phyloP scores from a whole-genome alignment of 2,888 invertebrate genomes.

The Xestia rhomboidea region DNA sequence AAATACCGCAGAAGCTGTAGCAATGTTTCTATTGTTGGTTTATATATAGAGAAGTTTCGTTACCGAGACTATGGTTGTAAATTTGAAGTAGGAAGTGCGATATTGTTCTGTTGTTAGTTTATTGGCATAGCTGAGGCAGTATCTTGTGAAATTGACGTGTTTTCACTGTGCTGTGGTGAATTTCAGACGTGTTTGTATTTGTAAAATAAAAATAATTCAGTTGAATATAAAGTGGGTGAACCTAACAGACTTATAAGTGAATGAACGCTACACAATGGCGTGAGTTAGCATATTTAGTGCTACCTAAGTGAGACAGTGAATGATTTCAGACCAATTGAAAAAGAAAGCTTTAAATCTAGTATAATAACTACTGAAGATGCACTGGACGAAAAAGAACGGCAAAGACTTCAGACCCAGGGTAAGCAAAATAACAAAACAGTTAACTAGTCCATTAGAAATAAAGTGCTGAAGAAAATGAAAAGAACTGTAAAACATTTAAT shows the following conservation, averaged over 20 bases:
- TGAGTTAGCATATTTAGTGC: conserved; percentile 4
- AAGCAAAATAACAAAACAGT: conserved; percentile 36
- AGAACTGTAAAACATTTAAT: conserved; percentile 32
- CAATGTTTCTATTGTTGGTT: conserved; percentile 64
- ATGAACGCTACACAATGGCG: conserved; percentile 18
- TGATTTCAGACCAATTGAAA: conserved; percentile 20
- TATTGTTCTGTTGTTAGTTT: conserved; percentile 52
- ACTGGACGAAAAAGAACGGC: conserved; percentile 49
- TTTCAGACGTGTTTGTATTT: conserved; percentile 24
- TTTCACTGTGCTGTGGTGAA: conserved; percentile 32
- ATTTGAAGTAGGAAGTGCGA: conserved; percentile 60
- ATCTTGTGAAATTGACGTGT: conserved; percentile 28
- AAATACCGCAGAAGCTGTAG: conserved; percentile 67
- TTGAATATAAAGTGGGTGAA: conserved; percentile 25
- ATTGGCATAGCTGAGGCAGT: conserved; percentile 21
- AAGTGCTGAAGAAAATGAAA: conserved; percentile 23
- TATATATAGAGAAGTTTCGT: conserved; percentile 56
- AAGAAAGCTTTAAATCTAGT: conserved; percentile 27
- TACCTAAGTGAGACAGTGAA: conserved; percentile 13
- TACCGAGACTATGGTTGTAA: conserved; percentile 52
- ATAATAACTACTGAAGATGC: conserved; percentile 33
- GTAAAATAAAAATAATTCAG: conserved; percentile 6
- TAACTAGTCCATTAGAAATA: conserved; percentile 24
- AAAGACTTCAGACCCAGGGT: conserved; percentile 38
- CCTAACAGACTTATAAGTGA: neutral